phyloP scores from a whole-genome alignment of 2,797 vertebrate species.

The Meriones psammophilus region DNA sequence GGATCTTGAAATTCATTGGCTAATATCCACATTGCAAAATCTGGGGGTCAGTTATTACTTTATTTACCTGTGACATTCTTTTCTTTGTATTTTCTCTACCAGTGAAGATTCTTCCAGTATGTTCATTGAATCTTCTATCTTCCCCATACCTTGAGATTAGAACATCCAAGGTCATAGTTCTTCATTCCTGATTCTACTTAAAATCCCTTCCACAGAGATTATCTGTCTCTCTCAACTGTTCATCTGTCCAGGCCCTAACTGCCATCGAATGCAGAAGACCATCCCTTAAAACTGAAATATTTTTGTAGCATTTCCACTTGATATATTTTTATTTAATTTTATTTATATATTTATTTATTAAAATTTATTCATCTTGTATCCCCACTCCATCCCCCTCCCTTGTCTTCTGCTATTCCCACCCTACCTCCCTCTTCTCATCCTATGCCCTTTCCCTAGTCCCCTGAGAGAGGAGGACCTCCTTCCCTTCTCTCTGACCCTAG shows the following conservation, averaged over 20 bases:
- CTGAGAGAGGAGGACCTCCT: no score
- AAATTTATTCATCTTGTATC: not conserved
- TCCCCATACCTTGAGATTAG: not conserved
- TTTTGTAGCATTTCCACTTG: not conserved
- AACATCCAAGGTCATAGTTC: not conserved
- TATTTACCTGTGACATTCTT: not conserved
- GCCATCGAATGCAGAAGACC: not conserved
- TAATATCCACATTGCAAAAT: not conserved
- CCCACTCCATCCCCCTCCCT: not conserved
- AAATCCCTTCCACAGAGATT: not conserved
- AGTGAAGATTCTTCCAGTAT: not conserved
- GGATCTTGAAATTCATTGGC: not conserved
- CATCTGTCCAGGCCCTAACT: not conserved
- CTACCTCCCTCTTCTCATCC: no score
- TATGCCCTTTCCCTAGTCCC: no score
- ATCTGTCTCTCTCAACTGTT: not conserved
- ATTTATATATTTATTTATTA: not conserved
- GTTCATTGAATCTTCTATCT: not conserved
- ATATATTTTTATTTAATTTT: not conserved
- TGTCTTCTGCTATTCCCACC: no score
- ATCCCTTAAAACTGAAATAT: not conserved
- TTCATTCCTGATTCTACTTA: constrained; percentile 23
- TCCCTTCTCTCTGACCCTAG: no score
- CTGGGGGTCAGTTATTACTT: not conserved
- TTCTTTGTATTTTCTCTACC: not conserved